These are phyloP conservation scores for Limanda limanda DNA, from an alignment of 2,113 vertebrate genomes.

Conservation along the genomic window DNA sequence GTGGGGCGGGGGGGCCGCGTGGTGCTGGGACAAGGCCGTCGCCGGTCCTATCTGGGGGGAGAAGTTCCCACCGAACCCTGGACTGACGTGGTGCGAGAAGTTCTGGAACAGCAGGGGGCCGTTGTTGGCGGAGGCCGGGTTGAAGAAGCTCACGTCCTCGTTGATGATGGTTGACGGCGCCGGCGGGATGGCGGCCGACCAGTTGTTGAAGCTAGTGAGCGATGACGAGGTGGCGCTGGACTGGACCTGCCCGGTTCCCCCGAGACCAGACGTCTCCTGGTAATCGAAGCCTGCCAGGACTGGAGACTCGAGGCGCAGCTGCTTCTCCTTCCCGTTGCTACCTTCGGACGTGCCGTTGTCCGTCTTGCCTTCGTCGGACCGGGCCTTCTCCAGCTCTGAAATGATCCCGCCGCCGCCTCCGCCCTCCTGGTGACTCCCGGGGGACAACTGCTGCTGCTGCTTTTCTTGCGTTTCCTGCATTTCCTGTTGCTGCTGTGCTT, in stretches of 20 bases:
- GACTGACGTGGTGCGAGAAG: constrained; percentile 98
- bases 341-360: constrained; percentile 90
- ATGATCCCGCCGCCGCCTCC: constrained; percentile 85
- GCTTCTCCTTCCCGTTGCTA: constrained; percentile 93
- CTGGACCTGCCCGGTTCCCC: constrained; percentile 86
- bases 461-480: constrained; percentile 97
- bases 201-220: constrained; percentile 97
- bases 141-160: constrained; percentile 98
- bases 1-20: constrained; percentile 93
- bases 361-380: constrained; percentile 90
- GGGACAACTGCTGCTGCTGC: constrained; percentile 92
- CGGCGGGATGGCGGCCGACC: constrained; percentile 96
- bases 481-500: constrained; percentile 95
- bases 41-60: constrained; percentile 95
- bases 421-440: constrained; percentile 90
- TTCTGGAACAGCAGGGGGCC: constrained; percentile 98
- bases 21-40: constrained; percentile 92
- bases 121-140: constrained; percentile 95
- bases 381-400: constrained; percentile 93
- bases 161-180: constrained; percentile 97
- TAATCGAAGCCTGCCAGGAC: constrained; percentile 97
- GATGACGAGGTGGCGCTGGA: constrained; percentile 94
- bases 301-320: constrained; percentile 95
- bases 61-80: constrained; percentile 97
- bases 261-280: constrained; percentile 93